Base-by-base conservation (phyloP, 2,797 vertebrate species). In the Moxostoma hubbsi region DNA sequence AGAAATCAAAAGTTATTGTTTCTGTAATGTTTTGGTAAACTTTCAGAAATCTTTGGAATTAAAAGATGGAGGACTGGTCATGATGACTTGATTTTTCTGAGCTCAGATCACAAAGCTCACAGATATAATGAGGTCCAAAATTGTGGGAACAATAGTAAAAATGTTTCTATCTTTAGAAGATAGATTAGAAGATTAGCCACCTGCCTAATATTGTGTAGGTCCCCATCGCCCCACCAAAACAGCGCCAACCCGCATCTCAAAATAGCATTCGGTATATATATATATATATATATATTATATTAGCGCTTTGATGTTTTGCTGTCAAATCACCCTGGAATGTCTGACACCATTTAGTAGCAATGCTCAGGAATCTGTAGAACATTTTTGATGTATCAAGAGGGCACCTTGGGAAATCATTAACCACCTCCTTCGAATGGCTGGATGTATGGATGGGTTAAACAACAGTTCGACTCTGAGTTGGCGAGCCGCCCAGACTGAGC, bases 371-470 rank as follows among this genome's bases (percentile, higher is more conserved):
- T 59, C 50, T 51, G 18, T 4, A 15, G 16, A 50, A 36, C 3
- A 58, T 65, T 46, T 64, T 54, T 63, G n/a, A 57, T 47, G 10
- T 61, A 59, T 75, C 12, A 64, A 24, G 69, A 62, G 36, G 57
- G 64, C 50, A 76, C 74, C 47, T 55, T 66, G 61, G 69, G 54
- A 71, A 58, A 55, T 65, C 54, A 76, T 66, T 54, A 45, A 58
- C 51, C 7, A 5, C n/a, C 59, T 58, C n/a, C n/a, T 45, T 49
- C 0, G 9, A 73, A 24, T 58, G 45, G 36, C 67, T 43, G 67
- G 57, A 73, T 79, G 67, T 57, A 59, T 50, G 57, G 65, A 65
- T 68, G 73, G 57, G 68, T 78, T 78, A 81, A 77, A 53, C 51
- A 63, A 13, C 16, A 51, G 69, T 49, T 62, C 55, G 73, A 64